Percentiles rank a stretch among this genome's conserved stretches.
These are phyloP conservation scores for Nesidiocoris tenuis DNA, from an alignment of 2,888 invertebrate genomes.

Conservation along the genomic window DNA sequence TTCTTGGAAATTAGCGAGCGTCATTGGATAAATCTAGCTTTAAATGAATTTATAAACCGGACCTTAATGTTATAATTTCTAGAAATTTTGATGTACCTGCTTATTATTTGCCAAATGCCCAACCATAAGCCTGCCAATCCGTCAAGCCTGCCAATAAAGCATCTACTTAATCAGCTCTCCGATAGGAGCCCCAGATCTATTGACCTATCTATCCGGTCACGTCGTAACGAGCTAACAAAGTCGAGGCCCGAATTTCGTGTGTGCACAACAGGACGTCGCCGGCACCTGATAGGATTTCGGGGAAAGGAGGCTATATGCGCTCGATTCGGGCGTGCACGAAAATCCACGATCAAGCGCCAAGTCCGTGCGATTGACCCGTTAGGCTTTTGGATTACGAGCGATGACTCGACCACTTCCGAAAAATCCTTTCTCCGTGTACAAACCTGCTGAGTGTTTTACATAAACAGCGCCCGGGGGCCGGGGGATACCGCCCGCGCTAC, in stretches of 20 bases:
- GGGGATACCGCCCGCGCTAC: slow-evolving; percentile 16
- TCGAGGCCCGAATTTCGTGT: background rate
- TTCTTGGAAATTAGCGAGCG: too few species aligned
- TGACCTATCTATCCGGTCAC: background rate
- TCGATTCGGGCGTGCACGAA: background rate
- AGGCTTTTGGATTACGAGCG: slow-evolving; percentile 37
- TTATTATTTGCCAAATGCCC: too few species aligned
- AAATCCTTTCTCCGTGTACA: background rate
- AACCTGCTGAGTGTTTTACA: slow-evolving; percentile 42
- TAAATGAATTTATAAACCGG: too few species aligned
- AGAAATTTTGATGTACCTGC: too few species aligned
- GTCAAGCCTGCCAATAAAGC: too few species aligned
- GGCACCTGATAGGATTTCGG: too few species aligned
- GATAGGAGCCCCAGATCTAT: too few species aligned
- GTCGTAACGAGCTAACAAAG: background rate
- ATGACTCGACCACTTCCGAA: slow-evolving; percentile 31
- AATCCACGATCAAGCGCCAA: slow-evolving; percentile 35
- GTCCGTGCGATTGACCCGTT: slow-evolving; percentile 31
- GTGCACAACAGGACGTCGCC: background rate
- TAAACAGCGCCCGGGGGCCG: slow-evolving; percentile 35
- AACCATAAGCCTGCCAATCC: too few species aligned
- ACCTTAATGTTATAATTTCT: too few species aligned
- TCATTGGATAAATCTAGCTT: too few species aligned
- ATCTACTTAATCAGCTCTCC: too few species aligned
- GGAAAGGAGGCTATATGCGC: background rate